Evolutionary conservation across 2,888 invertebrate species (phyloP), one percentile per base, ranked within the genome.

Genomic region (Bombylius major): DNA sequence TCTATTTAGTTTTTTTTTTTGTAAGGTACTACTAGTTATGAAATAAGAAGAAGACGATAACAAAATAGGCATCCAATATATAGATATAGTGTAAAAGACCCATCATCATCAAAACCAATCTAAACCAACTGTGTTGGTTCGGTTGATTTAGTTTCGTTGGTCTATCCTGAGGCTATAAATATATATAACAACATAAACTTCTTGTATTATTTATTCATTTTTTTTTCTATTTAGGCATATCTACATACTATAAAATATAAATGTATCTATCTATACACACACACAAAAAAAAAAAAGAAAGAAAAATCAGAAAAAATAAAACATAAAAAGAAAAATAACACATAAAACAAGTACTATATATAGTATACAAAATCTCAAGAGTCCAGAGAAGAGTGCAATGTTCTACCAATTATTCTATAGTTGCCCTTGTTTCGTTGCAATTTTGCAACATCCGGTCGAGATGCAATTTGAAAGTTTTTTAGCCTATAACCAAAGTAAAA

Each of bases 391-490:
- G 48, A 52, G 51, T 51, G 53, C 60, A 56, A 52, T 56, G 45
- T 42, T 48, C 56, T 56, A 52, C 52, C 56, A 56, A 56, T 56
- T 56, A 52, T 52, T 45, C 58, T 59, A 58, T 56, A 42, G 8
- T 51, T 60, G 58, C 59, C 56, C 56, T 55, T 58, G 58, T 58
- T 60, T 56, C 56, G 55, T 51, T 50, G 60, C 60, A 60, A 61
- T 61, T 61, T 60, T 56, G 55, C 59, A 59, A 61, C 60, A 61
- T 61, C 61, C 61, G 61, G 61, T 58, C 57, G 56, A 61, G 60
- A 61, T 60, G 60, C 58, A 60, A 59, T 61, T 61, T 60, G 54
- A 60, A 57, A 56, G 59, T 56, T 59, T 59, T 58, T 57, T 54
- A 23, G 23, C 23, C 23, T 23, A 23, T 23, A 23, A 23, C 44